phyloP scores from a whole-genome alignment of 2,888 invertebrate species.

The Onthophagus sagittarius region DNA sequence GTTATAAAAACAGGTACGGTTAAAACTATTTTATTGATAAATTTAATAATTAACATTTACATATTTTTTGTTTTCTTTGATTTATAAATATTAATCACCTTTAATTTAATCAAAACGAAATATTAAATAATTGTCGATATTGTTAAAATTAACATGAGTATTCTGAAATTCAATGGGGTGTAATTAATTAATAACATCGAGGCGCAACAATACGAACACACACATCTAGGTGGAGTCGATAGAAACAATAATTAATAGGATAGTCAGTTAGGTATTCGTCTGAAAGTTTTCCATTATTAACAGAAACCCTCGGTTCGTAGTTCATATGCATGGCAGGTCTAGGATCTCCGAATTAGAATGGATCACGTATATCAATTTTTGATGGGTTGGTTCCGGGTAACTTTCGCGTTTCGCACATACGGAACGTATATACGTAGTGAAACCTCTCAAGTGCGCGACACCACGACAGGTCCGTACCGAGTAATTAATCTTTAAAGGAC shows the following conservation, averaged over 20 bases:
- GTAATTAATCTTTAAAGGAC: not conserved
- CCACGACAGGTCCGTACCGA: not conserved
- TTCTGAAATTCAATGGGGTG: not conserved
- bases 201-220: not conserved
- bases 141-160: not conserved
- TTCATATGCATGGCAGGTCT: slow-evolving; percentile 6
- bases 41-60: too few species aligned
- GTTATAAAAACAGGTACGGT: too few species aligned
- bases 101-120: too few species aligned
- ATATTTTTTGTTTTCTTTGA: too few species aligned
- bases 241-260: slow-evolving; percentile 2
- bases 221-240: not conserved
- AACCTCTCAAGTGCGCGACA: not conserved
- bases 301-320: not conserved
- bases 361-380: slow-evolving; percentile 10
- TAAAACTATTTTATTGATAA: too few species aligned
- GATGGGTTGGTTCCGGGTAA: not conserved
- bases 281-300: slow-evolving; percentile 10
- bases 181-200: not conserved
- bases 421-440: not conserved
- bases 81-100: too few species aligned
- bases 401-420: not conserved
- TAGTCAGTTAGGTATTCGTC: slow-evolving; percentile 10
- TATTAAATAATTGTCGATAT: too few species aligned
- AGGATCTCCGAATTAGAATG: not conserved